Evolutionary conservation across 1,140 invertebrate species (phyloP), one percentile per base, ranked within the genome.

Genomic region (Drosophila repletoides): DNA sequence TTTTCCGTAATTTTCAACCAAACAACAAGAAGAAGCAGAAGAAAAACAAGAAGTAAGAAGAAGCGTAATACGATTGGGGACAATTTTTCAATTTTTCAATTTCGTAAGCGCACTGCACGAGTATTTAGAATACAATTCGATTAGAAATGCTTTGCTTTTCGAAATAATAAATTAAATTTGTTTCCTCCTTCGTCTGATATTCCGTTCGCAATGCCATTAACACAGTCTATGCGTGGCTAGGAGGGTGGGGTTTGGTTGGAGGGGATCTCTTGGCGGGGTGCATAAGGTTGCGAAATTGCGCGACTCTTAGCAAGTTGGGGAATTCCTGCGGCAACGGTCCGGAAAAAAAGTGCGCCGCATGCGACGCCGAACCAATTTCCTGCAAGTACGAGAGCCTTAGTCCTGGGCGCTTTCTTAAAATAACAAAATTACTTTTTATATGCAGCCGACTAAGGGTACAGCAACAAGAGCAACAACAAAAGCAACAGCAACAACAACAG

Each of bases 361-460:
- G 71, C 60, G 61, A 64, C 65, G 74, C 48, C 59, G 76, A 84
- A 84, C 87, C 80, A 84, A 84, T 86, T 86, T 84, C 79, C 79
- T 87, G 53, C 67, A 67, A 58, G 64, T 45, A 12, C 21, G 31
- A 60, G 66, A 63, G 31, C 60, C 49, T 68, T 69, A 66, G 65
- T 70, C 38, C 74, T 49, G 59, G 56, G 64, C 41, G 71, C 70
- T 77, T 88, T 88, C 83, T 88, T 88, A 84, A 88, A 88, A 88
- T 88, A 88, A 88, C 83, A 88, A 88, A 88, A 88, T 88, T 88
- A 88, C 83, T 83, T 88, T 84, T 66, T 69, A 66, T 76, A 87
- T 76, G 80, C 83, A 81, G 51, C 48, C 65, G 31, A 55, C 46
- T 40, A 60, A 58, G 69, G 51, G 46, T 28, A 51, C 14, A 72